Evolutionary conservation across 2,797 vertebrate species (phyloP).

Genomic region (Anabas testudineus): DNA sequence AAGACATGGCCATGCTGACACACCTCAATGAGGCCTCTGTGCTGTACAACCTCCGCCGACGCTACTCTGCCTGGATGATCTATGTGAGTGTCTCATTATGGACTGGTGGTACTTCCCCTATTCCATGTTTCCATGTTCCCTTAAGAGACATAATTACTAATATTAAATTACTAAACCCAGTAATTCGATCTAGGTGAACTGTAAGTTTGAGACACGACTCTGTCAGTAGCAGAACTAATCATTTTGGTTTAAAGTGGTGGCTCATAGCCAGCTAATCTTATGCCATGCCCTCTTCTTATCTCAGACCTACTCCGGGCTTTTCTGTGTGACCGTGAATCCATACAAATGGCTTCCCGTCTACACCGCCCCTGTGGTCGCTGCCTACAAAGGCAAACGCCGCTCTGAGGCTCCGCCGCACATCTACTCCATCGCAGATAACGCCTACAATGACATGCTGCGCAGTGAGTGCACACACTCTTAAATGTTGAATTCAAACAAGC

Average conservation of each 20-base stretch:
- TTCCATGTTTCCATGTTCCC: constrained; percentile 18
- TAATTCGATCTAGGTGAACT: not conserved
- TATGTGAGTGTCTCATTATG: constrained; percentile 84
- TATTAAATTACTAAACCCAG: constrained; percentile 33
- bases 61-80: constrained; percentile 92
- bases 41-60: constrained; percentile 89
- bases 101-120: constrained; percentile 3
- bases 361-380: constrained; percentile 88
- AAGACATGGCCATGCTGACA: constrained; percentile 96
- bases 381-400: constrained; percentile 93
- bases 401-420: constrained; percentile 91
- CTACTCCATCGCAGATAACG: constrained; percentile 92
- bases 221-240: constrained; percentile 1
- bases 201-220: constrained; percentile 29
- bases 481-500: not conserved
- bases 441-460: constrained; percentile 95
- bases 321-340: constrained; percentile 95
- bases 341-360: constrained; percentile 97
- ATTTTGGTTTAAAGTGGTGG: not conserved
- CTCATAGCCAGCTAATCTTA: not conserved
- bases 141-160: constrained; percentile 13
- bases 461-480: constrained; percentile 82
- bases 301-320: constrained; percentile 94
- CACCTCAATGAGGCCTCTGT: constrained; percentile 94
- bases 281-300: constrained; percentile 20